Evolutionary conservation across 2,113 vertebrate species (phyloP), one percentile per base, ranked within the genome.

Genomic region (Thalassoma bifasciatum): DNA sequence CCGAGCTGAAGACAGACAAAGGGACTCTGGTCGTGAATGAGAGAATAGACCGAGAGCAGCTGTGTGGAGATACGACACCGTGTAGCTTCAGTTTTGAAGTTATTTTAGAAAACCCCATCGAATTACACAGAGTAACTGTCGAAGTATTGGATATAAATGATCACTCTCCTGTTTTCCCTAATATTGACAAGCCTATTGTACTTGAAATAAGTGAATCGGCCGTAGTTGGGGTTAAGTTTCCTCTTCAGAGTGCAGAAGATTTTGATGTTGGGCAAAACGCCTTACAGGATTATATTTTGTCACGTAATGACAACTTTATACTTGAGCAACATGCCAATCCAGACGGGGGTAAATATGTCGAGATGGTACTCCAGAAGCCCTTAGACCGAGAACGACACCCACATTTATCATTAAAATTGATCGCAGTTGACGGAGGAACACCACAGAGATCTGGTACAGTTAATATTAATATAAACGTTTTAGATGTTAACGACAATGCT

Each of bases 71-170:
- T 16, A 11, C 49, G 0, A 86, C 84, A 0, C 89, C 88, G 0
- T 93, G 92, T 8, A 92, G 86, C 34, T 85, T 93, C 26, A 90
- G 79, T 59, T 90, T 93, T 34, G 91, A 92, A 12, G 0, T 92
- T 4, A 90, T 93, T 4, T 67, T 91, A 0, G 90, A 94, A 85
- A 93, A 93, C 0, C 94, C 94, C 0, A 87, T 91, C 0, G 87
- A 92, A 7, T 2, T 92, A 0, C 89, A 92, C 0, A 36, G 54
- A n/a, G 51, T 92, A 0, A 88, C 71, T 0, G 52, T 92, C 0
- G 90, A 92, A 19, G 80, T 92, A 16, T 51, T 73, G 10, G 91
- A 93, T 8, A 75, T 93, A 0, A 93, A 93, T 23, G 91, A 92
- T 60, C 80, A 92, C 4, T 37, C 82, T 1, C 91, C 89, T 0